Evolutionary conservation across 2,888 invertebrate species (phyloP), one percentile per base, ranked within the genome.

Genomic region (Laspeyria flexula): DNA sequence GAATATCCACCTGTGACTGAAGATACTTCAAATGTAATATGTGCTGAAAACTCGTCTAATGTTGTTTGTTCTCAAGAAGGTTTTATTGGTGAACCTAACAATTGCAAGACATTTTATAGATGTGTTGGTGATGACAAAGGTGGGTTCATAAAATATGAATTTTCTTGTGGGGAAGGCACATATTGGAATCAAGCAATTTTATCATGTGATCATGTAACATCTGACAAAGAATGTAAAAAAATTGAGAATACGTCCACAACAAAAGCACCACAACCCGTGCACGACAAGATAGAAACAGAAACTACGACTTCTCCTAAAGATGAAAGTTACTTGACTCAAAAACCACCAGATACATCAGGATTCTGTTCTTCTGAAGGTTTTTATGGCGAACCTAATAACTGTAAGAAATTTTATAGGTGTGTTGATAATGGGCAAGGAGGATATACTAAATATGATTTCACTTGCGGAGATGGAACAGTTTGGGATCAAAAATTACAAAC

Each of bases 31-130:
- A 43, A 25, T 3, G 11, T 34, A 15, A 43, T 15, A 6, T 38
- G 6, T 23, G 41, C 60, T 12, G 39, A 54, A n/a, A 44, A 21
- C 10, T 38, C 35, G 29, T 5, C 18, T n/a, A 31, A 21, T 15
- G 35, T 47, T 23, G 3, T 25, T n/a, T 67, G 66, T 44, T 29
- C 29, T 3, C 43, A 49, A 35, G 62, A 67, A 52, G 66, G 66
- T 12, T 97, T 96, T 79, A 93, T 95, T 72, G 94, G 94, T 10
- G 94, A 96, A 81, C 88, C 93, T 30, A 86, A 86, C 35, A 93
- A 96, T 73, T 97, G 96, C 74, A 94, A 92, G 53, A 96, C 95
- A 77, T 97, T 96, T 86, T 96, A 96, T 77, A 93, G 96, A 62
- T 97, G 97, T 82, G 96, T 96, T 15, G 88, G 92, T 50, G 93